Percentiles rank a stretch among this genome's conserved stretches.
Evolutionary conservation across 2,888 invertebrate species (phyloP).

Genomic region (Syrphus vitripennis): DNA sequence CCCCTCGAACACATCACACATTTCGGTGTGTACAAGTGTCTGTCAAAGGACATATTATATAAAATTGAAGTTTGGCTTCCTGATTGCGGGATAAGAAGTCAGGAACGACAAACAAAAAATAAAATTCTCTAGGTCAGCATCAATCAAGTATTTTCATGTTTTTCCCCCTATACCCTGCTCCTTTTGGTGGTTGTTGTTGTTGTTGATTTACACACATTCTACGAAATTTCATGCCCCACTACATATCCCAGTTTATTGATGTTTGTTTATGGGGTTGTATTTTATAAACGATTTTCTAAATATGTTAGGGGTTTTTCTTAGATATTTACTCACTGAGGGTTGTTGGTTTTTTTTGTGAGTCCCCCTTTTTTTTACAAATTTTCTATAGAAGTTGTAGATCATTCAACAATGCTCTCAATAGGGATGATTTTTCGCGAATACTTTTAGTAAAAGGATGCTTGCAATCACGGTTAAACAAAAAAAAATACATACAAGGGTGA

Average conservation of each 20-base stretch:
- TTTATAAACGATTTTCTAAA: conserved; percentile 8
- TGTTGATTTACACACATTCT: neutral
- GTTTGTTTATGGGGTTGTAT: conserved; percentile 42
- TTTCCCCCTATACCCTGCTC: neutral
- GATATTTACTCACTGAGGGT: conserved; percentile 24
- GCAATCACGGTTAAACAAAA: neutral
- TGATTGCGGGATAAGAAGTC: conserved; percentile 41
- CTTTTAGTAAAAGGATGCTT: neutral
- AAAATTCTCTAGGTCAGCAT: conserved; percentile 56
- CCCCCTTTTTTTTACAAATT: neutral
- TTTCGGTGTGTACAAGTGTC: neutral
- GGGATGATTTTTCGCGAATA: conserved; percentile 6
- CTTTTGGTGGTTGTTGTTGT: neutral
- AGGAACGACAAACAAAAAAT: conserved; percentile 14
- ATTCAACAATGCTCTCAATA: neutral
- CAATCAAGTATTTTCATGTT: conserved; percentile 52
- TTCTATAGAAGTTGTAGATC: neutral
- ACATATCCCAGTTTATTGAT: conserved; percentile 50
- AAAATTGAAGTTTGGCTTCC: conserved; percentile 39
- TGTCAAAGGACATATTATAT: conserved; percentile 7
- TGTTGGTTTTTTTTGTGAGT: neutral
- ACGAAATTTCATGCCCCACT: neutral
- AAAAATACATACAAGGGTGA: neutral
- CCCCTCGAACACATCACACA: neutral
- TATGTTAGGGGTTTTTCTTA: conserved; percentile 18